Evolutionary conservation across 2,113 vertebrate genomes (phyloP).

Genomic region (Coreoperca whiteheadi): DNA sequence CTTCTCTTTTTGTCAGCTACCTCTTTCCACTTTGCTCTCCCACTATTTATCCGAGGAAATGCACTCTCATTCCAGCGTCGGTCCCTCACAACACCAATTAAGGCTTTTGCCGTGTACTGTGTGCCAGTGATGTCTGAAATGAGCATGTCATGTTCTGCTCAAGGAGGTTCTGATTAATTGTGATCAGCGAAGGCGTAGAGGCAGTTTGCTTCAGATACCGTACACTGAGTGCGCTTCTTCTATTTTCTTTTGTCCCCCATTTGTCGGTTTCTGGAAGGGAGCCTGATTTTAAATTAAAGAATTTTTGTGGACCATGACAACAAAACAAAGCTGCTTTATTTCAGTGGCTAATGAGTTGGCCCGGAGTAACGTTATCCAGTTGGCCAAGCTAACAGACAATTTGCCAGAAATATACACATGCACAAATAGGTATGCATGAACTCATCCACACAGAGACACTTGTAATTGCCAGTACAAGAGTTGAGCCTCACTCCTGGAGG

Average conservation of each 20-base stretch:
- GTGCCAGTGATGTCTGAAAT: conserved; percentile 36
- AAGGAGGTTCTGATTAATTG: conserved; percentile 55
- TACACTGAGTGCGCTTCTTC: conserved; percentile 20
- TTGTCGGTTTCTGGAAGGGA: conserved; percentile 53
- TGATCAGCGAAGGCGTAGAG: conserved; percentile 33
- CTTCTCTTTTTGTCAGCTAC: conserved; percentile 8
- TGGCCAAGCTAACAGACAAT: conserved; percentile 51
- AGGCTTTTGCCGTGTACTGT: neutral
- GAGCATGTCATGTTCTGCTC: conserved; percentile 45
- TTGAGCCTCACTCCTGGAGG: conserved; percentile 23
- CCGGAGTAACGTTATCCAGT: conserved; percentile 35
- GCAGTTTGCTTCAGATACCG: conserved; percentile 42
- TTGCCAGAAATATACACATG: conserved; percentile 61
- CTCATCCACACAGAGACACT: conserved; percentile 57
- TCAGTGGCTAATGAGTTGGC: conserved; percentile 76
- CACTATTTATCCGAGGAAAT: conserved; percentile 22
- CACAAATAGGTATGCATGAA: conserved; percentile 63
- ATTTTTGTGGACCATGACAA: conserved; percentile 76
- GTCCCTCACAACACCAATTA: conserved; percentile 22
- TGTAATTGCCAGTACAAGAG: conserved; percentile 32
- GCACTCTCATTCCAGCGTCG: neutral
- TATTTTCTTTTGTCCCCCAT: conserved; percentile 46
- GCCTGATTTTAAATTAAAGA: conserved; percentile 72
- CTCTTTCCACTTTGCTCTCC: neutral
- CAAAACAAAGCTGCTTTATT: conserved; percentile 80